Base-by-base conservation (phyloP, 2,113 vertebrate genomes). In the Limanda limanda region DNA sequence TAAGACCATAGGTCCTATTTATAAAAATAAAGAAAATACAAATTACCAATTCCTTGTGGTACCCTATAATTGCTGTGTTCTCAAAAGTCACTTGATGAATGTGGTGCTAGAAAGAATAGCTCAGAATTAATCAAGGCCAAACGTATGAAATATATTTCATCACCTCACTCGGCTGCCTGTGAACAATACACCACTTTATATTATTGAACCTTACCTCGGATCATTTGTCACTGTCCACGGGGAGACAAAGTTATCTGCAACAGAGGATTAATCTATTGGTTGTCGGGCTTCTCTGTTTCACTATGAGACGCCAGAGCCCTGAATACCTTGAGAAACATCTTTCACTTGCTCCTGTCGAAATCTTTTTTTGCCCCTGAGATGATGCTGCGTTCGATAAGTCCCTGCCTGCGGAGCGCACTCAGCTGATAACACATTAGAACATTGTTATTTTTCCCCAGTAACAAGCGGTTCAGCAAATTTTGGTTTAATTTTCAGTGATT, bases 111-210 rank as follows among this genome's bases (percentile, higher is more conserved):
- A 68, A 82, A 79, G 25, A 31, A 17, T 37, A 52, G 64, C 55
- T 76, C 13, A 40, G 78, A 83, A 61, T 83, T 68, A 86, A 88
- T 90, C 68, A 84, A 48, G 61, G 59, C 51, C 48, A 82, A 83
- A 69, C 2, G 4, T 57, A 31, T 45, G 1, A 78, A 70, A 74
- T 56, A 45, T 79, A 76, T 84, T 83, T 76, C 78, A 72, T 78
- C 77, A 63, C 66, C 52, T 70, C 61, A 58, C 63, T 15, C 3
- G 9, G 35, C 3, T 58, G 67, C 42, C 58, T 64, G 17, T 48
- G 65, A 81, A 79, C 62, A 82, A 74, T 77, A 51, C 25, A 70
- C 40, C 69, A 21, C 66, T 76, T 82, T 67, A 67, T 81, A 54
- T 83, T 68, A 75, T 79, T 72, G 64, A 83, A 69, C 69, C 48